These are phyloP conservation scores for Nectonema munidae DNA, from an alignment of 2,888 invertebrate species.

Conservation along the genomic window DNA sequence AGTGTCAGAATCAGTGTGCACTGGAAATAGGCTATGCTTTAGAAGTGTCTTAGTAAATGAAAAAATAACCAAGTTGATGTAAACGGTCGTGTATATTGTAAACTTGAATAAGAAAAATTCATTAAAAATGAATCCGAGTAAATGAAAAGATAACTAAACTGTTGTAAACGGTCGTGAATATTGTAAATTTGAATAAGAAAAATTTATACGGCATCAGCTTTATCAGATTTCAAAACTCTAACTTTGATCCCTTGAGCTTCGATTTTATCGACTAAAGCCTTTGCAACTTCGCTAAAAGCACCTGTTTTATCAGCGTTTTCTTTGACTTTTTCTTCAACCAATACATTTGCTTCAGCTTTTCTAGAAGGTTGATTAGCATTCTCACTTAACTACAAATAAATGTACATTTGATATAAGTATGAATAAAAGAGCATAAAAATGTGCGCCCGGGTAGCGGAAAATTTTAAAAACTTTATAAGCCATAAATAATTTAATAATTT, in stretches of 20 bases:
- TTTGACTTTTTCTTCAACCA: conserved; percentile 15
- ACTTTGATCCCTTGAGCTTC: conserved; percentile 32
- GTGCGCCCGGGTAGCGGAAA: too few relatives aligned
- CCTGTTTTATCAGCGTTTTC: not conserved
- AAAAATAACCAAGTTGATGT: not conserved
- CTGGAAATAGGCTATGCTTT: not conserved
- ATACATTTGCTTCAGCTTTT: conserved; percentile 18
- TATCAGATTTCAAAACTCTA: conserved; percentile 25
- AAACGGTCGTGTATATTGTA: not conserved
- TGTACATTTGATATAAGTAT: too few relatives aligned
- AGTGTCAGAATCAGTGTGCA: conserved; percentile 15
- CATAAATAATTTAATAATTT: too few relatives aligned
- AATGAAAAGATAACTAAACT: conserved; percentile 1
- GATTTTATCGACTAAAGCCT: conserved; percentile 23
- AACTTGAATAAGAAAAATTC: too few relatives aligned
- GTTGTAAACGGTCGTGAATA: not conserved
- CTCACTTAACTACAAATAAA: too few relatives aligned
- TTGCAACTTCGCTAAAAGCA: conserved; percentile 15
- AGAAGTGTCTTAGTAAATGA: conserved; percentile 10
- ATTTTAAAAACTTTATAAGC: too few relatives aligned
- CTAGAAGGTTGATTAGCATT: conserved; percentile 9
- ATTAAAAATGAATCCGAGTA: conserved; percentile 12
- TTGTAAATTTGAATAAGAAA: conserved; percentile 22
- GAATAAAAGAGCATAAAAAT: too few relatives aligned
- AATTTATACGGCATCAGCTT: too few relatives aligned